Conservation (phyloP, 2,113 vertebrate species). For the Petromus typicus region DNA sequence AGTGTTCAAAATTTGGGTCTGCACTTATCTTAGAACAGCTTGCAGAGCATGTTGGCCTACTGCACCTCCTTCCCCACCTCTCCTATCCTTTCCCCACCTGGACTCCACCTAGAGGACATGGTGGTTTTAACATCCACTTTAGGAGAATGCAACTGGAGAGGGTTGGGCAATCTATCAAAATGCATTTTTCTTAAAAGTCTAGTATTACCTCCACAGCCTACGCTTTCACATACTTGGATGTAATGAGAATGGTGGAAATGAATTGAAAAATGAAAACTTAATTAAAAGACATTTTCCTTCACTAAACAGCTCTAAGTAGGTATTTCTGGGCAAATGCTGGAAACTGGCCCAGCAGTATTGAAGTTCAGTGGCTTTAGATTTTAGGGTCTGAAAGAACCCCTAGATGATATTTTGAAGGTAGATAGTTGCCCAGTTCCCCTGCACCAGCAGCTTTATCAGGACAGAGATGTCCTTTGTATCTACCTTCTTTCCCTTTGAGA, state of each 20-base stretch:
- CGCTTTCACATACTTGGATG: neutral
- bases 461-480: neutral
- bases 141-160: neutral
- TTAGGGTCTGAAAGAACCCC: constrained; percentile 13
- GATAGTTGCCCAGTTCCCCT: neutral
- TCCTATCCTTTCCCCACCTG: neutral
- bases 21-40: neutral
- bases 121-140: neutral
- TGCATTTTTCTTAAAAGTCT: neutral
- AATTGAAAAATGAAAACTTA: constrained; percentile 9
- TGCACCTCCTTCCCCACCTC: neutral
- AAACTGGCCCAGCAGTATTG: neutral
- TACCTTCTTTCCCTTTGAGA: neutral
- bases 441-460: neutral
- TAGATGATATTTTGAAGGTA: neutral
- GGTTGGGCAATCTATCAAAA: constrained; percentile 39
- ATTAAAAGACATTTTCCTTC: neutral
- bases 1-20: neutral
- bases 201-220: neutral
- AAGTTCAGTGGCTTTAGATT: constrained; percentile 7
- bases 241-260: neutral
- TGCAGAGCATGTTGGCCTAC: neutral
- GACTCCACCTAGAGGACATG: neutral
- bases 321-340: neutral
- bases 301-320: neutral